Conservation (phyloP, 2,797 vertebrate genomes). For the Glyptemys insculpta region DNA sequence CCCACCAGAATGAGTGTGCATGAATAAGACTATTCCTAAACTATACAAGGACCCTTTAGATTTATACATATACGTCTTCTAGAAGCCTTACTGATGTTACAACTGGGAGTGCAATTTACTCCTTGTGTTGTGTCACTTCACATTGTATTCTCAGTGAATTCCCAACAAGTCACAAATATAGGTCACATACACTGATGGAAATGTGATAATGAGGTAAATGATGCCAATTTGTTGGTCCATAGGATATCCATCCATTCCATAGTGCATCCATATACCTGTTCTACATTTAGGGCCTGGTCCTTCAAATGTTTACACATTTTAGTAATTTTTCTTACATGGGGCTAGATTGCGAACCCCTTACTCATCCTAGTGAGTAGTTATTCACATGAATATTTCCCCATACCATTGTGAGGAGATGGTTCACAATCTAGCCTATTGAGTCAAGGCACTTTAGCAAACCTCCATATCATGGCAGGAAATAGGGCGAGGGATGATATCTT, state of each 20-base stretch:
- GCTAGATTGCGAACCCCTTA: too few relatives aligned
- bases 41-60: not conserved
- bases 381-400: too few relatives aligned
- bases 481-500: not conserved
- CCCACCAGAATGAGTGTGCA: not conserved
- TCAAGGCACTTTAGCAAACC: not conserved
- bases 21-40: not conserved
- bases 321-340: too few relatives aligned
- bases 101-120: not conserved
- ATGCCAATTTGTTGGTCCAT: not conserved
- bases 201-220: not conserved
- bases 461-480: not conserved
- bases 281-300: not conserved
- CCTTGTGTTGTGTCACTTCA: not conserved
- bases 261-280: not conserved
- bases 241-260: not conserved
- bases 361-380: too few relatives aligned
- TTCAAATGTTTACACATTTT: not conserved
- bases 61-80: not conserved
- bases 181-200: not conserved
- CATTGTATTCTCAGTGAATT: not conserved
- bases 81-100: not conserved
- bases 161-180: not conserved
- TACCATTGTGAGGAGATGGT: not conserved
- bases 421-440: not conserved